Base-by-base conservation (phyloP, 2,888 invertebrate species). In the Malacosoma neustria region DNA sequence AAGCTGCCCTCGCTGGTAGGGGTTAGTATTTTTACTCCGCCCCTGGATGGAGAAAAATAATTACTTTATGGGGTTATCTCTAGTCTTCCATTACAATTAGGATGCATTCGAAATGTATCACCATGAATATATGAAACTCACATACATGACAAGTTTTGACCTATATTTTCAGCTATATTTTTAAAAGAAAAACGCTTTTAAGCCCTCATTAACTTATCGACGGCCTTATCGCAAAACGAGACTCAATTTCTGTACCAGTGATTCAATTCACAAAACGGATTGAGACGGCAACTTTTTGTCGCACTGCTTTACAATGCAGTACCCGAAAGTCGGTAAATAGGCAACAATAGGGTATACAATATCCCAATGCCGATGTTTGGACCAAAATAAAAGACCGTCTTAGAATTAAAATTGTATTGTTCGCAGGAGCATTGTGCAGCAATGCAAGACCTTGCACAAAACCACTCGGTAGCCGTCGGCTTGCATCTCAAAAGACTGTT, bases 261-360 rank as follows among this genome's bases (percentile, higher is more conserved):
- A 43, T 51, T 62, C 69, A 64, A 65, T 74, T 70, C 63, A 65
- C 32, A 33, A 31, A 51, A 54, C 53, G 51, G 58, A 67, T 67
- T 56, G 59, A 60, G 62, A 67, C 63, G 57, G 61, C 60, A 46
- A 40, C 71, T 72, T 73, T 72, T 68, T 72, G 54, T 59, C 55
- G 55, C 62, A 57, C 62, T 52, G 49, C 71, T 74, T 70, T 72
- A 73, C 63, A 72, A 55, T 62, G 65, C 65, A 67, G 65, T 70
- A 72, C 67, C 77, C 82, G 77, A 73, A 77, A 82, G 81, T 84
- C 76, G 81, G 82, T 82, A 84, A 84, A 84, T 75, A 77, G 66
- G 42, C 55, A 61, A 85, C 84, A 85, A 85, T 73, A 66, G 75
- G 51, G 42, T 45, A 49, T 49, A 85, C 84, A 84, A 85, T 77